phyloP scores from a whole-genome alignment of 2,113 vertebrate species.

The Eclectus roratus region DNA sequence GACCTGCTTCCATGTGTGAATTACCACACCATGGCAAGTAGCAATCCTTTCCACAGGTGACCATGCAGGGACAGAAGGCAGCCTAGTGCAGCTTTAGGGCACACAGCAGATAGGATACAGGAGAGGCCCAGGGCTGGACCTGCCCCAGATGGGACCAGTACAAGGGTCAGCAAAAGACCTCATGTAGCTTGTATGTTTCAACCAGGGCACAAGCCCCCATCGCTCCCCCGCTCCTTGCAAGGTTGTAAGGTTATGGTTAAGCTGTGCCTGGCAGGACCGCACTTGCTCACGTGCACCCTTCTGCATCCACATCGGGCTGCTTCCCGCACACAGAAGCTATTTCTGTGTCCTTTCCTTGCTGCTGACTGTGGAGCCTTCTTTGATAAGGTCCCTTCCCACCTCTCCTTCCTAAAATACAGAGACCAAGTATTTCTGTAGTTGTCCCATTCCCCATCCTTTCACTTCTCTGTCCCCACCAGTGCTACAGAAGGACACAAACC shows the following conservation, averaged over 20 bases:
- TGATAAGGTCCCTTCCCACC: neutral
- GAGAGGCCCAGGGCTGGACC: neutral
- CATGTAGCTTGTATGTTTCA: accelerated
- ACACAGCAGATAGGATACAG: neutral
- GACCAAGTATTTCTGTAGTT: neutral
- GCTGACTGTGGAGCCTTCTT: neutral
- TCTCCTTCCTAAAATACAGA: neutral
- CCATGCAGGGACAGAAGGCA: neutral
- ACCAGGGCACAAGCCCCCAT: neutral
- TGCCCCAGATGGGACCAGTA: neutral
- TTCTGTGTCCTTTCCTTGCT: neutral
- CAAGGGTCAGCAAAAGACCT: neutral
- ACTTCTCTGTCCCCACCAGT: neutral
- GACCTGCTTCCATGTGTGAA: neutral
- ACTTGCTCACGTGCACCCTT: neutral
- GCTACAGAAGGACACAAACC: neutral
- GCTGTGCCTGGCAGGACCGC: neutral
- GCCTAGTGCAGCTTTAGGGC: neutral
- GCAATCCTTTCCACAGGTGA: neutral
- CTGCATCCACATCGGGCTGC: neutral
- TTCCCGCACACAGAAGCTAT: neutral
- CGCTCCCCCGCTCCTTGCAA: neutral
- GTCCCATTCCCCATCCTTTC: neutral
- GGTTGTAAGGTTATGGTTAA: neutral
- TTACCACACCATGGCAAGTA: neutral